Base-by-base conservation (phyloP, 2,888 invertebrate species). In the Bruchidius siliquastri region DNA sequence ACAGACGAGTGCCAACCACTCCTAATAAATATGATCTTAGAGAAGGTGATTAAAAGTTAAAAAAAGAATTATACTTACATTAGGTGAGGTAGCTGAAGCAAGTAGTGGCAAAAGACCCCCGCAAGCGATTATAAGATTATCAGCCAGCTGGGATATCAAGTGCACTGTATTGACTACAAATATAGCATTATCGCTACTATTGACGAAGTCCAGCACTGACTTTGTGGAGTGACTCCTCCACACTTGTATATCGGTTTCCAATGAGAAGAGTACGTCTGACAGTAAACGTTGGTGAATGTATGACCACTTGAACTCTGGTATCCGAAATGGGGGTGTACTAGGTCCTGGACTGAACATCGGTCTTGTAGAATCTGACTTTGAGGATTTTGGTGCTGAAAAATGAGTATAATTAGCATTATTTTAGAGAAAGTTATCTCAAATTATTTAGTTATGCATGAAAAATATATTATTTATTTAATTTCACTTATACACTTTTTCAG, bases 221-320 rank as follows among this genome's bases (percentile, higher is more conserved):
- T 98, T 98, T 8, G 97, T 97, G 0, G 97, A 96, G 85, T 98
- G 97, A 86, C 97, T 97, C 75, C 92, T 89, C 93, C 93, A 92
- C 69, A 92, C 90, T 90, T 98, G 98, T 83, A 99, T 96, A 84
- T 99, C 99, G 18, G 96, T 96, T 88, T 99, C 99, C 74, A 99
- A 89, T 0, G 98, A 97, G 87, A 97, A 97, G 32, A 99, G 89
- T 66, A 99, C 94, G 87, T 99, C 99, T 20, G 97, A 96, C 0
- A 99, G 89, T 73, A 99, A 88, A 76, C 98, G 90, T 87, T 99
- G 97, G 88, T 99, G 99, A 80, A 99, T 96, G 87, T 96, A 96
- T 0, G 99, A 99, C 99, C 99, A 99, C 82, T 97, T 95, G 88
- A 99, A 99, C 88, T 99, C 99, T 22, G 99, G 99, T 85, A 99